Base-by-base conservation (phyloP, 2,888 invertebrate genomes). In the Lamproptera curius region DNA sequence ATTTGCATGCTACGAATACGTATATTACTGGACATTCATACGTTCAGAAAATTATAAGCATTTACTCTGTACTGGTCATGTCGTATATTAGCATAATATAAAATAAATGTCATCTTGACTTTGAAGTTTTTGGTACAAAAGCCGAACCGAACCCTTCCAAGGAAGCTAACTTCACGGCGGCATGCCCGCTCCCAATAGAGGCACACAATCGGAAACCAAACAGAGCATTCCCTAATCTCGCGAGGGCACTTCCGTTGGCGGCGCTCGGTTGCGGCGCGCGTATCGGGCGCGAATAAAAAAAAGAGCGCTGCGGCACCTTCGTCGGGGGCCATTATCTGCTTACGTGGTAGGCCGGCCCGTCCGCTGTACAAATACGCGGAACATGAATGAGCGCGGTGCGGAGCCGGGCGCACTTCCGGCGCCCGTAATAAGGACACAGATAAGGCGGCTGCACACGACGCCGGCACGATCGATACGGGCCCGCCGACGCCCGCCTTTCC, bases 351-450 rank as follows among this genome's bases (percentile, higher is more conserved):
- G 57, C 35, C 39, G 17, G 40, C 15, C 43, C 59, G 58, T 61
- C 63, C 53, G 64, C 63, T 70, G 70, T 77, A 78, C 76, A 83
- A 81, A 82, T 80, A 82, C 74, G 63, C 69, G 69, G 66, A 69
- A 71, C 75, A 82, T 83, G 84, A 84, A 84, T 82, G 83, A 79
- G 74, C 76, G 79, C 63, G 70, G 56, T 43, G 56, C 65, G 65
- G 69, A 70, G 73, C 69, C 69, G 72, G 75, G 73, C 74, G 73
- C 71, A 76, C 79, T 83, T 85, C 84, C 85, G 84, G 65, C 75
- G 67, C 72, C 70, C 62, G 73, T 74, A 80, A 76, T 83, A 82
- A 79, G 83, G 80, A 78, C 81, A 74, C 69, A 69, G 80, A 83
- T 83, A 84, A 59, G 56, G 53, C 56, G 55, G 45, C 41, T 47